Conservation (phyloP, 2,113 vertebrate species). For the Cygnus atratus region DNA sequence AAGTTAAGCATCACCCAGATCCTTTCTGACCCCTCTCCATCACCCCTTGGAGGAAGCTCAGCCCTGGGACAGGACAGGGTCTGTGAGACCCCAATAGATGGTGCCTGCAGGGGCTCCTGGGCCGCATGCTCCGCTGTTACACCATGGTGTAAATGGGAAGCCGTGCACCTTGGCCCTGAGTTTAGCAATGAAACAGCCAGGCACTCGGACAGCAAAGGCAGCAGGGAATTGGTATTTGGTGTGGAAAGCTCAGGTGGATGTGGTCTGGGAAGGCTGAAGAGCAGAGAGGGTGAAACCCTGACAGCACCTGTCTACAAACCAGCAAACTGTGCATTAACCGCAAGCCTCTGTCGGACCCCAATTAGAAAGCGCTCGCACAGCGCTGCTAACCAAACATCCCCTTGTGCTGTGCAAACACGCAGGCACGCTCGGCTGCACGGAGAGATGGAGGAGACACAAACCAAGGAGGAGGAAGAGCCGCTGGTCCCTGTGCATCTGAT, state of each 20-base stretch:
- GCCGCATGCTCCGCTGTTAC: neutral
- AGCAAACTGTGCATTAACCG: rapidly evolving
- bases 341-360: neutral
- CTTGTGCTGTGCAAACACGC: rapidly evolving
- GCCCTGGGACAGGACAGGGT: neutral
- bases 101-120: rapidly evolving
- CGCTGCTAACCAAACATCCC: rapidly evolving
- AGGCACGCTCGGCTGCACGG: neutral
- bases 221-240: rapidly evolving
- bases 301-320: neutral
- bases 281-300: neutral
- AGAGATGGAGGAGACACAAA: neutral
- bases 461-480: neutral
- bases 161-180: neutral
- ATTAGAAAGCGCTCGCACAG: neutral
- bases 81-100: neutral
- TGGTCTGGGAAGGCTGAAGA: neutral
- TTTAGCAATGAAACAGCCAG: neutral
- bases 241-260: neutral
- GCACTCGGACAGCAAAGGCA: neutral
- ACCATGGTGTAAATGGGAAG: too few species aligned
- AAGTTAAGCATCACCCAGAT: neutral
- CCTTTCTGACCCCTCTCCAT: neutral
- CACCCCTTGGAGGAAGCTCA: neutral
- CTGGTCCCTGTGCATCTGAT: neutral